Base-by-base conservation (phyloP, 2,888 invertebrate species). In the Cantharis rustica region DNA sequence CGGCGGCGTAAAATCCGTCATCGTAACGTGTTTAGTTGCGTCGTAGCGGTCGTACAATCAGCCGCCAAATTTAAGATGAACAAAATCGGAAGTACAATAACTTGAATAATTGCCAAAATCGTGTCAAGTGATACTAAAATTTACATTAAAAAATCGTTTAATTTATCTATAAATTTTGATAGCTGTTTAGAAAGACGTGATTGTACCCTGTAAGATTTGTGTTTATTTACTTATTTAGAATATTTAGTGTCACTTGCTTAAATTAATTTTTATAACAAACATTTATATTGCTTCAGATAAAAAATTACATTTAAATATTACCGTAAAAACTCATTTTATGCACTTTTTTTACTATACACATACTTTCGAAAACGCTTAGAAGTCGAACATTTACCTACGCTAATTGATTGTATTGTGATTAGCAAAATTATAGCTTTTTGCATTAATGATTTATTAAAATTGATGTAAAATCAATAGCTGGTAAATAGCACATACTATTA, bases 31-130 rank as follows among this genome's bases (percentile, higher is more conserved):
- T 73, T 80, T 80, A 82, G 82, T 82, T 80, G 79, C 79, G 79
- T 78, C 81, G 78, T 79, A 81, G 81, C 81, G 76, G 79, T 80
- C 77, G 76, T 77, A 72, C 72, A 81, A 81, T 72, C 80, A 80
- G 80, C 81, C 81, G 82, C 81, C 80, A 80, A 81, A 78, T 77
- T 77, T 77, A 73, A 77, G 27, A 76, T 77, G 73, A 70, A 27
- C 64, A 63, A 76, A 76, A 23, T 69, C 75, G 75, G 69, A 75
- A 75, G 61, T 71, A 75, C 15, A 72, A 66, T 66, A 61, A 64
- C 73, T 27, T 62, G 73, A 73, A 63, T 61, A 72, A 68, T 69
- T 73, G 47, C 31, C 69, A 27, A 61, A 68, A 27, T n/a, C 26
- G 68, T 68, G 68, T 73, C 13, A 72, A 73, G 73, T 69, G 73